Evolutionary conservation across 2,113 vertebrate species (phyloP).

Genomic region (Axis porcinus): DNA sequence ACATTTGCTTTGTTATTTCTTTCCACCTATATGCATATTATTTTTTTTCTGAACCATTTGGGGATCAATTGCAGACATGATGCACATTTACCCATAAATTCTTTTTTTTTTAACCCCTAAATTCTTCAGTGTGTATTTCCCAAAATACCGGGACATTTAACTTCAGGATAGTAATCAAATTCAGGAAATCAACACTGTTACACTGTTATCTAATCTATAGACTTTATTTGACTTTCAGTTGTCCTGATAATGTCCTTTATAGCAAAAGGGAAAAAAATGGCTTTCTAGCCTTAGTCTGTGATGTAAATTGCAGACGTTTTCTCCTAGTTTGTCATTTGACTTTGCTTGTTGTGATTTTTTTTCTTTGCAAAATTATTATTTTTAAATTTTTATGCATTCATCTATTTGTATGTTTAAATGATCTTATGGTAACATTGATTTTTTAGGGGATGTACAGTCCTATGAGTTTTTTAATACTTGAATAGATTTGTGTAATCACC

Average conservation of each 20-base stretch:
- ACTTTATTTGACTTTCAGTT: neutral
- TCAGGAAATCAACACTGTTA: neutral
- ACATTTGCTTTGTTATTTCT: neutral
- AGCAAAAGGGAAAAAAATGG: neutral
- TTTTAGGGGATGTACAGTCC: neutral
- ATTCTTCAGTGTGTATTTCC: neutral
- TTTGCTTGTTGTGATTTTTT: neutral
- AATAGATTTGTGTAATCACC: neutral
- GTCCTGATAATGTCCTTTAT: neutral
- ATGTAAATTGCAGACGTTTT: constrained; percentile 6
- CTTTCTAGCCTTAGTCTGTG: neutral
- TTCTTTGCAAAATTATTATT: neutral
- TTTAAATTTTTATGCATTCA: neutral
- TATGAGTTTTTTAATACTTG: neutral
- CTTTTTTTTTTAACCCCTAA: neutral
- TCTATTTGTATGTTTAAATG: neutral
- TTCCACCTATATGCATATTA: neutral
- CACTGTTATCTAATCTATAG: neutral
- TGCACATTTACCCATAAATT: neutral
- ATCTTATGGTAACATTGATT: neutral
- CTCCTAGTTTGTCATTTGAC: neutral
- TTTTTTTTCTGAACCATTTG: neutral
- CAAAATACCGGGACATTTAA: neutral
- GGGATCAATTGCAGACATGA: neutral
- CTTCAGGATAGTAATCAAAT: neutral